Conservation (phyloP, 2,888 invertebrate genomes). For the Agrotis puta region DNA sequence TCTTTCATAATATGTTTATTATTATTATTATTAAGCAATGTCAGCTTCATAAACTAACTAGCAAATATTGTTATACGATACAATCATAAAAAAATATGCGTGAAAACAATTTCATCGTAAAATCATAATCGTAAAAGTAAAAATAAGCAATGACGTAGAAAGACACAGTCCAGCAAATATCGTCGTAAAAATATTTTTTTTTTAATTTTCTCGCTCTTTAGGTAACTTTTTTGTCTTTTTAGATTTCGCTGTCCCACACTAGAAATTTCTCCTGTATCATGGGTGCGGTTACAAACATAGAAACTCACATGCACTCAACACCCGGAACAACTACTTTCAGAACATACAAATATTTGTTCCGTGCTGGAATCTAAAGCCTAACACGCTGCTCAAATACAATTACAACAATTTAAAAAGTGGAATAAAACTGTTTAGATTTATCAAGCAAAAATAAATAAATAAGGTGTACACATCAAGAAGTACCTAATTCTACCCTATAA, state of each 20-base stretch:
- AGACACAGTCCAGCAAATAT: constrained; percentile 35
- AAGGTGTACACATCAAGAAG: too few relatives aligned
- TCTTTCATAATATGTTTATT: too few relatives aligned
- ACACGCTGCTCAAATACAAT: too few relatives aligned
- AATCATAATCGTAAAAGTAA: constrained; percentile 59
- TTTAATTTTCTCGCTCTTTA: too few relatives aligned
- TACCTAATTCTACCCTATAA: too few relatives aligned
- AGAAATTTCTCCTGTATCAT: neutral
- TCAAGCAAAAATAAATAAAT: too few relatives aligned
- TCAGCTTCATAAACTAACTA: constrained; percentile 41
- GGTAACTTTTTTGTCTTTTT: too few relatives aligned
- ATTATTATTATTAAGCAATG: neutral
- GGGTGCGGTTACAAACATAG: too few relatives aligned
- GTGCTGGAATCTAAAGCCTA: too few relatives aligned
- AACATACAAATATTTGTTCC: too few relatives aligned
- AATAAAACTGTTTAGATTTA: neutral
- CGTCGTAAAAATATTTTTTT: neutral
- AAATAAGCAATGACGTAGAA: constrained; percentile 49
- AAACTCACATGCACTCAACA: too few relatives aligned
- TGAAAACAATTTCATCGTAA: constrained; percentile 57
- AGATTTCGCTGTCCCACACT: neutral
- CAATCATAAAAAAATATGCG: constrained; percentile 53
- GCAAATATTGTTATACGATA: constrained; percentile 43
- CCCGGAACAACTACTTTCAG: too few relatives aligned
- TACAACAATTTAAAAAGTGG: neutral